Conservation (phyloP, 2,888 invertebrate genomes). For the Siphlonurus alternatus region DNA sequence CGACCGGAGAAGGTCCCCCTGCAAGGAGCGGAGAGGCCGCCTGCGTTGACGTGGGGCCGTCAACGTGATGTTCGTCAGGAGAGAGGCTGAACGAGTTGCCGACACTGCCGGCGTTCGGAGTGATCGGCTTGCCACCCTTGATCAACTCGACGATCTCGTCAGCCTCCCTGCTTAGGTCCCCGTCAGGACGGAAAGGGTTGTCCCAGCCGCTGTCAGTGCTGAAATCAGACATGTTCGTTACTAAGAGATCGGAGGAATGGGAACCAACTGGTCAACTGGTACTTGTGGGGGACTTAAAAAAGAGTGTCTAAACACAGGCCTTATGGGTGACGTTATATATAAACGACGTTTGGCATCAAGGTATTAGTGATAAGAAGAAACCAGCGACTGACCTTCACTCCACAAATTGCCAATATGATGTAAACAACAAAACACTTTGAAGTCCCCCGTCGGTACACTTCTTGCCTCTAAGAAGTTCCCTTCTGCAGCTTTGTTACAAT, state of each 20-base stretch:
- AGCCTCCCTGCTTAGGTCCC: slow-evolving; percentile 84
- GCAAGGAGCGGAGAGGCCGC: slow-evolving; percentile 18
- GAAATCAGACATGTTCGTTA: slow-evolving; percentile 17
- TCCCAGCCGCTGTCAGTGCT: slow-evolving; percentile 95
- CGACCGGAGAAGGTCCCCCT: slow-evolving; percentile 12
- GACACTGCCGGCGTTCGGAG: slow-evolving; percentile 42
- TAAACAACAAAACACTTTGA: too few species aligned
- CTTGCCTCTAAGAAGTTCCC: too few species aligned
- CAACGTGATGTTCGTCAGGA: slow-evolving; percentile 8
- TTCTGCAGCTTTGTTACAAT: too few species aligned
- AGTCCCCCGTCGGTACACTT: too few species aligned
- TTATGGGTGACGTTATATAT: too few species aligned
- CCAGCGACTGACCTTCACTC: too few species aligned
- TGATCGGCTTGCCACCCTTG: slow-evolving; percentile 77
- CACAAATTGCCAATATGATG: too few species aligned
- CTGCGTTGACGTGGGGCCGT: slow-evolving; percentile 15
- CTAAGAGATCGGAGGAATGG: slow-evolving; percentile 3
- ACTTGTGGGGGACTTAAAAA: too few species aligned
- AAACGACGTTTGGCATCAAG: too few species aligned
- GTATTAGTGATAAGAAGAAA: too few species aligned
- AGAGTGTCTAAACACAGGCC: neutral
- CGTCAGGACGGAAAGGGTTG: slow-evolving; percentile 93
- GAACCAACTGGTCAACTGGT: too few species aligned
- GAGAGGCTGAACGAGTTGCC: slow-evolving; percentile 17
- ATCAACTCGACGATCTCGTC: slow-evolving; percentile 92